These are phyloP conservation scores for Quadroppia sp. DNA, from an alignment of 2,888 invertebrate genomes.

Conservation along the genomic window DNA sequence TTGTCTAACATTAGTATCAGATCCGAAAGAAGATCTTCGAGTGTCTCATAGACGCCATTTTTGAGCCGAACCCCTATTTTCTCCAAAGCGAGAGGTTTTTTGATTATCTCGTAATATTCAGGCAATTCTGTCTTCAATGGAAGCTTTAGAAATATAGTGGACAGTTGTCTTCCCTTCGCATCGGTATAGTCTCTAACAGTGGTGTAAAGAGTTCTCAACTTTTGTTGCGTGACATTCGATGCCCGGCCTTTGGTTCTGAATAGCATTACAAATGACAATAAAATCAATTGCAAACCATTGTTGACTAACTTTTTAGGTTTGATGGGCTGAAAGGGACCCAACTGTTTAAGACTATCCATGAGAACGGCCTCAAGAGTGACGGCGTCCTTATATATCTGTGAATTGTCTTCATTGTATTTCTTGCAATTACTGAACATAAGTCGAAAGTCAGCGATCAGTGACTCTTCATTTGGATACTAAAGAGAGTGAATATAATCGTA, in stretches of 20 bases:
- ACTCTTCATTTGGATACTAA: conserved; percentile 60
- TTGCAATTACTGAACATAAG: conserved; percentile 98
- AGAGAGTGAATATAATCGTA: conserved; percentile 38
- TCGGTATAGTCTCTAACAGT: conserved; percentile 83
- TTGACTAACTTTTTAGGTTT: conserved; percentile 41
- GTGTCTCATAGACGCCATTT: conserved; percentile 66
- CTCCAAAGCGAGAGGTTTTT: conserved; percentile 93
- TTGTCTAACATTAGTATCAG: conserved; percentile 91
- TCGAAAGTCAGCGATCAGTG: conserved; percentile 63
- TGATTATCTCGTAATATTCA: conserved; percentile 95
- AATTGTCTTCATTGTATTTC: conserved; percentile 93
- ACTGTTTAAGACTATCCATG: conserved; percentile 72
- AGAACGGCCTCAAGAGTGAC: conserved; percentile 77
- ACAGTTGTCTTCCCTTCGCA: conserved; percentile 80
- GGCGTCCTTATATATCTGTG: conserved; percentile 91
- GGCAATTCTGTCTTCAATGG: conserved; percentile 92
- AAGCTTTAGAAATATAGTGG: conserved; percentile 87
- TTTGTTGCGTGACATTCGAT: conserved; percentile 58
- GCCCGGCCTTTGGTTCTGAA: not conserved
- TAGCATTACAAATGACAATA: not conserved
- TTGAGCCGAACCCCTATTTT: conserved; percentile 82
- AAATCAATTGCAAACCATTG: not conserved
- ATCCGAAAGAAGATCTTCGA: conserved; percentile 83
- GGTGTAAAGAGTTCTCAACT: conserved; percentile 78
- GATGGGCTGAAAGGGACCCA: conserved; percentile 51